Evolutionary conservation across 2,797 vertebrate genomes (phyloP).

Genomic region (Muraenolepis orangiensis): DNA sequence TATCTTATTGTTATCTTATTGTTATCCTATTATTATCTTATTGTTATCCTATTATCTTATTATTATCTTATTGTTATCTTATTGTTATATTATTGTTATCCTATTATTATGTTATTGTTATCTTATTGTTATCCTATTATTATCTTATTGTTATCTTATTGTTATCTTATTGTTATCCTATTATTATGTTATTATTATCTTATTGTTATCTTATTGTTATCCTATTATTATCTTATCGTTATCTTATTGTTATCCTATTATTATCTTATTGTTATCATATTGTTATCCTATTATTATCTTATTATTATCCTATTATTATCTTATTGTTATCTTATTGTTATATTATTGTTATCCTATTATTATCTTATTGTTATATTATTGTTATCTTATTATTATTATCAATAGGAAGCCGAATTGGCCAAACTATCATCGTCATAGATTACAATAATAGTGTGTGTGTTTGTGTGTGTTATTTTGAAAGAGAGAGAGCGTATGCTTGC

Average conservation of each 20-base stretch:
- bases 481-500: not conserved
- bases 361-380: not conserved
- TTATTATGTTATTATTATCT: no score
- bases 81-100: no score
- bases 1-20: not conserved
- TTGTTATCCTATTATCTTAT: no score
- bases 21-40: not conserved
- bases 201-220: not conserved
- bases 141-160: not conserved
- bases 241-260: not conserved
- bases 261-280: not conserved
- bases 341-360: no score
- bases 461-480: not conserved
- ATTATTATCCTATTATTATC: not conserved
- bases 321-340: not conserved
- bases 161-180: not conserved
- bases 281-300: no score
- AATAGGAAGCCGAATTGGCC: not conserved
- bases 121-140: not conserved
- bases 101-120: no score
- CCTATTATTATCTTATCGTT: no score
- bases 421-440: no score
- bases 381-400: not conserved
- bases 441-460: no score
- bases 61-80: no score